phyloP scores from a whole-genome alignment of 2,113 vertebrate genomes.

The Hepsetus odoe region DNA sequence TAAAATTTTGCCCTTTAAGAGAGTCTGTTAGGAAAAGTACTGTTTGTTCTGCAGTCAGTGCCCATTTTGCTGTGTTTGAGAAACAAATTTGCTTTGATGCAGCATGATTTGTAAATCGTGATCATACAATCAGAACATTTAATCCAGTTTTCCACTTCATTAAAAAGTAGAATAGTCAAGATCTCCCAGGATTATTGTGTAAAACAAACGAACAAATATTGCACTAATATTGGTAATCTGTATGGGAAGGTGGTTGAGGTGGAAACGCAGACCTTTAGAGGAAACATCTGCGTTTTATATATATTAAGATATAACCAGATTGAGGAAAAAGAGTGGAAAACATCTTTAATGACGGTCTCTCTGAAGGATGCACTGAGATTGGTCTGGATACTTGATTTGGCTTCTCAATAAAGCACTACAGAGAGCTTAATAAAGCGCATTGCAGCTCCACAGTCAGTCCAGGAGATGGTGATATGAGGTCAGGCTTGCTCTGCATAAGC shows the following conservation, averaged over 20 bases:
- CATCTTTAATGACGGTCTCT: no score
- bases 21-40: not conserved
- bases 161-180: not conserved
- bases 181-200: not conserved
- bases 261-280: no score
- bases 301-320: no score
- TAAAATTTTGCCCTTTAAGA: no score
- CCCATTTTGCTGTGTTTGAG: not conserved
- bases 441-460: not conserved
- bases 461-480: constrained; percentile 25
- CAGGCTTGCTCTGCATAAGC: not conserved
- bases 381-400: no score
- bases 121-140: constrained; percentile 1
- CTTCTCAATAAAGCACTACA: no score
- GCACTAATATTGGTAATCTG: no score
- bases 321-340: no score
- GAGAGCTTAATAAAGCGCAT: not conserved
- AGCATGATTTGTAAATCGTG: not conserved
- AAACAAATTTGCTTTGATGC: not conserved
- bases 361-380: no score
- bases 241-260: no score
- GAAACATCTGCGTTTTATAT: no score
- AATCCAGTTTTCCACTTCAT: not conserved
- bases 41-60: not conserved
- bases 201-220: no score